phyloP scores from a whole-genome alignment of 1,140 invertebrate genomes.

The Berghia stephanieae region DNA sequence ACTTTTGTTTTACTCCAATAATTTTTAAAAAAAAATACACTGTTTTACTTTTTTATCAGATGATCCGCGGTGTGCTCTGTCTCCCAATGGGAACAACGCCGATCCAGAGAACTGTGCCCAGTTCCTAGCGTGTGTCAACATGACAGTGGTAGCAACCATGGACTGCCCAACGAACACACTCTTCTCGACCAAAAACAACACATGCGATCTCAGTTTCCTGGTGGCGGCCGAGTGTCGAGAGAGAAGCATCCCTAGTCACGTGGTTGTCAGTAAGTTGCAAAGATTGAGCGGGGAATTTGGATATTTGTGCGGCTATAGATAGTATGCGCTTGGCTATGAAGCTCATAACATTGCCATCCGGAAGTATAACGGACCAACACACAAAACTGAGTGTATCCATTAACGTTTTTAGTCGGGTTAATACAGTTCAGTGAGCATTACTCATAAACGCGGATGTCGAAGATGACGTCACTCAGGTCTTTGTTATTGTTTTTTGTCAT shows the following conservation, averaged over 20 bases:
- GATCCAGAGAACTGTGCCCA: conserved; percentile 49
- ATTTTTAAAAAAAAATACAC: background rate
- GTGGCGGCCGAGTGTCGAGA: conserved; percentile 42
- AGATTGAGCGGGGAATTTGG: too few species aligned
- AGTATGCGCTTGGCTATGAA: too few species aligned
- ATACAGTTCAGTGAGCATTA: too few species aligned
- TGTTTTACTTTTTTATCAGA: conserved; percentile 33
- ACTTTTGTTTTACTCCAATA: too few species aligned
- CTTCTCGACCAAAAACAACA: conserved; percentile 46
- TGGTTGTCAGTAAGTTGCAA: conserved; percentile 44
- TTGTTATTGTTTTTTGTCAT: too few species aligned
- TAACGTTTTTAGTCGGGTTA: too few species aligned
- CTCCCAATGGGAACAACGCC: conserved; percentile 46
- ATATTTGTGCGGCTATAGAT: too few species aligned
- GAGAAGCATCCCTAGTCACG: conserved; percentile 40
- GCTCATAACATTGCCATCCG: too few species aligned
- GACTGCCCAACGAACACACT: conserved; percentile 47
- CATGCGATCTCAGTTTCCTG: conserved; percentile 45
- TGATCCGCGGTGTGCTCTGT: conserved; percentile 38
- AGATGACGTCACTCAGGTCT: too few species aligned
- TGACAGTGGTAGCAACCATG: conserved; percentile 48
- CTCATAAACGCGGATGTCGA: too few species aligned
- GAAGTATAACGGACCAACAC: too few species aligned
- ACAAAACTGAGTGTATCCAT: too few species aligned
- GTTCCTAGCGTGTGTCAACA: conserved; percentile 47